Percentiles rank a stretch among this genome's conserved stretches.
phyloP scores from a whole-genome alignment of 1,140 invertebrate species.

The Galleria mellonella region DNA sequence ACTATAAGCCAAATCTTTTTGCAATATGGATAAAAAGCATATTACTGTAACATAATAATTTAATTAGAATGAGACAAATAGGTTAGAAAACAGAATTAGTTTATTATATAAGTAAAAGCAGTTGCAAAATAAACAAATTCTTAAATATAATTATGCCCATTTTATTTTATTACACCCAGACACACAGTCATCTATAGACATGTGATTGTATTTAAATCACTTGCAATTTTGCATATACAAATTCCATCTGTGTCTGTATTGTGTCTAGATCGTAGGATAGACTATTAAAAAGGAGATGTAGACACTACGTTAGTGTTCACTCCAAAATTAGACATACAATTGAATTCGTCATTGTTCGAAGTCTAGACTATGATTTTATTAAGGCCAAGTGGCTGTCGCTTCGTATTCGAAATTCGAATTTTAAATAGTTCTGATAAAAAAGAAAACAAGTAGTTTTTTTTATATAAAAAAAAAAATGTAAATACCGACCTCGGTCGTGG shows the following conservation, averaged over 20 bases:
- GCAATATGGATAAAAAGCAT: no score
- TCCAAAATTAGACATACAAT: slow-evolving; percentile 33
- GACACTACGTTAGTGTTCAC: slow-evolving; percentile 22
- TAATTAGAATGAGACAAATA: no score
- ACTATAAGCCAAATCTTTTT: no score
- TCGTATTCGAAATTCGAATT: not conserved
- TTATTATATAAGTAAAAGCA: not conserved
- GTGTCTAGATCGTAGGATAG: slow-evolving; percentile 4
- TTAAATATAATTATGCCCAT: no score
- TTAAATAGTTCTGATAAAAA: not conserved
- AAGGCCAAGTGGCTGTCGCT: slow-evolving; percentile 23
- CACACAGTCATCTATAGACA: no score
- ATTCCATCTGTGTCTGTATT: slow-evolving; percentile 3
- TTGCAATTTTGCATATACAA: not conserved
- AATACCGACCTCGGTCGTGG: no score
- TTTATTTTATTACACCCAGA: no score
- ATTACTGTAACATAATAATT: no score
- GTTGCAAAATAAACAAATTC: not conserved
- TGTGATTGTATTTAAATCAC: no score
- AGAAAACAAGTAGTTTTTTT: not conserved
- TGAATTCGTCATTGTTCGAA: slow-evolving; percentile 33
- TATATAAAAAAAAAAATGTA: not conserved
- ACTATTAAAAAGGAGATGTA: slow-evolving; percentile 27
- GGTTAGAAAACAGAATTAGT: not conserved
- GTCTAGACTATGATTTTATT: slow-evolving; percentile 33